A percentile compares a stretch with the other conserved stretches of the same genome.
These are phyloP conservation scores for Echinops telfairi DNA, from an alignment of 2,113 vertebrate species.

Conservation along the genomic window DNA sequence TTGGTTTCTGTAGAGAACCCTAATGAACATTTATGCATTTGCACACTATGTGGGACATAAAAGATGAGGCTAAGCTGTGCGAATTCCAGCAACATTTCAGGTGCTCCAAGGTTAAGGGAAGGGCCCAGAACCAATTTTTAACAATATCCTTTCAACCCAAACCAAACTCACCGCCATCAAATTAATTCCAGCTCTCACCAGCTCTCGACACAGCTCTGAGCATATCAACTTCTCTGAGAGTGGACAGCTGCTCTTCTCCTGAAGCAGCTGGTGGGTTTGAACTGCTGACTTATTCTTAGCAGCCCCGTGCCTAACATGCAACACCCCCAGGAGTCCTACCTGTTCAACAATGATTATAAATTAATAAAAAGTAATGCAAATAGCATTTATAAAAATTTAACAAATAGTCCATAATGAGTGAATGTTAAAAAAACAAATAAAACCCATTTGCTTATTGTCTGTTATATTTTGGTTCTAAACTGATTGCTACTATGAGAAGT, in stretches of 20 bases:
- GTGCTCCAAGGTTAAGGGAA: neutral
- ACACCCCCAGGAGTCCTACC: neutral
- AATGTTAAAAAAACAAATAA: neutral
- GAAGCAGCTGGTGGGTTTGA: too few species aligned
- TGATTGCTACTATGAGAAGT: neutral
- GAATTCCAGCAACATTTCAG: neutral
- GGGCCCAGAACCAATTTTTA: neutral
- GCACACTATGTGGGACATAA: neutral
- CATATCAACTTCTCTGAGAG: too few species aligned
- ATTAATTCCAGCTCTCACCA: too few species aligned
- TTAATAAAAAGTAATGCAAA: conserved; percentile 8
- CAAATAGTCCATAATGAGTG: neutral
- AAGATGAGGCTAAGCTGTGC: neutral
- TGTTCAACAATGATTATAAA: neutral
- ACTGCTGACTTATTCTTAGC: too few species aligned
- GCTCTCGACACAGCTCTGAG: too few species aligned
- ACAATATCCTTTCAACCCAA: too few species aligned
- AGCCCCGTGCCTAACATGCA: too few species aligned
- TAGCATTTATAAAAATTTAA: neutral
- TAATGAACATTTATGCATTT: neutral
- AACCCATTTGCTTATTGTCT: neutral
- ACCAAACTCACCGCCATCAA: too few species aligned
- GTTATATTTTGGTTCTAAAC: neutral
- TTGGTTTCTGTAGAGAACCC: neutral
- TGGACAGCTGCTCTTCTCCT: too few species aligned